A percentile compares a stretch with the other conserved stretches of the same genome.
phyloP scores from a whole-genome alignment of 2,797 vertebrate genomes.

The Lutjanus campechanus region DNA sequence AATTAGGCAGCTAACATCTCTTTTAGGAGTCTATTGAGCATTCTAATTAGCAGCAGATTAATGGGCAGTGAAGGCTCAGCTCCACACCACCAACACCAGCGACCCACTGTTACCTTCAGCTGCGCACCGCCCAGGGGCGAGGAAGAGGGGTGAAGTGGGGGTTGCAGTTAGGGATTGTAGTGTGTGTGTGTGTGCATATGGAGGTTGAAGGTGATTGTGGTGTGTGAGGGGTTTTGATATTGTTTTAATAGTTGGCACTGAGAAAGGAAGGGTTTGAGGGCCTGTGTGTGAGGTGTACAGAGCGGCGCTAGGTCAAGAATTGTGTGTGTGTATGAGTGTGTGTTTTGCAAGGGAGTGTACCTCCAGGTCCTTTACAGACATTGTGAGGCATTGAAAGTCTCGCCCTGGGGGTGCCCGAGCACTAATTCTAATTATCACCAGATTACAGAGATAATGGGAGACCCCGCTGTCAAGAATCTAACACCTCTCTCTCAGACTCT shows the following conservation, averaged over 20 bases:
- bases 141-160: conserved; percentile 68
- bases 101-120: conserved; percentile 81
- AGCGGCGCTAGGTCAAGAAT: conserved; percentile 72
- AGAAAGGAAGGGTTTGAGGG: conserved; percentile 67
- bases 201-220: conserved; percentile 58
- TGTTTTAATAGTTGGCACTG: conserved; percentile 70
- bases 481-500: conserved; percentile 77
- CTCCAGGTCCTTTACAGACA: conserved; percentile 76
- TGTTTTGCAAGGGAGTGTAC: conserved; percentile 61
- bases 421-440: conserved; percentile 88
- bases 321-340: conserved; percentile 34
- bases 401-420: conserved; percentile 78
- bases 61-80: conserved; percentile 73
- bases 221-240: conserved; percentile 70
- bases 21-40: conserved; percentile 83
- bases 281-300: conserved; percentile 52
- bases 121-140: conserved; percentile 79
- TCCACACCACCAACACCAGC: conserved; percentile 73
- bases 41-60: conserved; percentile 87
- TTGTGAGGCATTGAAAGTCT: conserved; percentile 82
- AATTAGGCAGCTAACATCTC: conserved; percentile 82
- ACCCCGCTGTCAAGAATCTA: conserved; percentile 82
- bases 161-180: conserved; percentile 49
- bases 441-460: conserved; percentile 88
- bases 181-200: conserved; percentile 40